phyloP scores from a whole-genome alignment of 2,113 vertebrate genomes.

The Genyomyrus donnyi region DNA sequence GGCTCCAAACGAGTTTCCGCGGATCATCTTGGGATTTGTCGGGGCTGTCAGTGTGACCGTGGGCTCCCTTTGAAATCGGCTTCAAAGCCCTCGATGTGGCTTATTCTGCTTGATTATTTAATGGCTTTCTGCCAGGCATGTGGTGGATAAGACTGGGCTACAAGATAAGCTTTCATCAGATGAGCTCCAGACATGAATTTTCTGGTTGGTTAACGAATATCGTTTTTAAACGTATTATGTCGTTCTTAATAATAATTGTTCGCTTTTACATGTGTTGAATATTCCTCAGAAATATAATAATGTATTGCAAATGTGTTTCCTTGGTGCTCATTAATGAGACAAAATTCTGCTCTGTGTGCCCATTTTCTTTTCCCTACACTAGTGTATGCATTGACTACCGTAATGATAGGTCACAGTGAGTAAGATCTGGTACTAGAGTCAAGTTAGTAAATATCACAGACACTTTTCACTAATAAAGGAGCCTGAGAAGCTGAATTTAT shows the following conservation, averaged over 20 bases:
- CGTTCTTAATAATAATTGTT: background rate
- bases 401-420: background rate
- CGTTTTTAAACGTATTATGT: background rate
- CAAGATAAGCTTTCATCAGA: background rate
- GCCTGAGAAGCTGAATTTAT: background rate
- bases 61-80: conserved; percentile 1
- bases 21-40: too few relatives aligned
- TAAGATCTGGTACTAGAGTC: background rate
- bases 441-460: background rate
- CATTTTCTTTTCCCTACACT: background rate
- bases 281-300: background rate
- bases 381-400: background rate
- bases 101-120: background rate
- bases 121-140: background rate
- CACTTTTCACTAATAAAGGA: background rate
- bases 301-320: background rate
- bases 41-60: background rate
- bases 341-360: background rate
- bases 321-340: background rate
- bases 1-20: background rate
- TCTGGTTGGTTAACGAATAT: background rate
- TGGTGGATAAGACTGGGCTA: background rate
- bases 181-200: background rate
- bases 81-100: background rate
- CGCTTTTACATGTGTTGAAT: background rate